Evolutionary conservation across 64 coral and sea anemone species (phyloP), one percentile per base, ranked within the genome.

Genomic region (Pocillopora verrucosa): DNA sequence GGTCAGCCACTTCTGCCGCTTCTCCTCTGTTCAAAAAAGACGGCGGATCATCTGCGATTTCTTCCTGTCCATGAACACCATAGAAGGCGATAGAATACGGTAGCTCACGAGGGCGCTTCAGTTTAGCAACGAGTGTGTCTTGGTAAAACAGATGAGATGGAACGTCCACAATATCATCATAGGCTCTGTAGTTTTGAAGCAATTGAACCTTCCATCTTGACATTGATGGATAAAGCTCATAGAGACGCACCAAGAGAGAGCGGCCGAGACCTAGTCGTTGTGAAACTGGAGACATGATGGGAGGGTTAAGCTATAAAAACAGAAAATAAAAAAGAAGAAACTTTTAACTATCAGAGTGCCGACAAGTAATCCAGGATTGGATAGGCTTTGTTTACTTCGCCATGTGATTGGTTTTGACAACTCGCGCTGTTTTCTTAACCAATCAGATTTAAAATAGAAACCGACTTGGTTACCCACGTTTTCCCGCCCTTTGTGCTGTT

Each of bases 141-240:
- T 88, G 92, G 61, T 98, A 98, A 67, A 98, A 98, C 60, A 98
- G 65, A 74, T 98, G 93, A 13, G 95, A 98, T 62, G 95, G 95
- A 25, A 98, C 83, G 15, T 94, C 95, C 6, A 98, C 95, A 45
- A 98, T 98, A 51, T 98, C 95, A 35, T 98, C 90, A 80, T 98
- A 98, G 1, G 92, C 80, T 56, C 95, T 92, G 73, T 98, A 98
- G 78, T 98, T 98, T 59, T 98, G 92, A 22, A 98, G 67, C 17
- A 98, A 58, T 61, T 80, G 67, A 36, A 94, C 80, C 73, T 94
- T 98, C 61, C 72, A 98, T 7, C 79, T 76, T 7, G 92, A 98
- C 15, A 77, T 38, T 38, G 70, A 10, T 10, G 95, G 89, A 57
- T 98, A 94, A 77, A 60, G 60, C 14, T 94, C 73, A 37, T 91